Evolutionary conservation across 2,888 invertebrate genomes (phyloP).

Genomic region (Apodemia duryi): DNA sequence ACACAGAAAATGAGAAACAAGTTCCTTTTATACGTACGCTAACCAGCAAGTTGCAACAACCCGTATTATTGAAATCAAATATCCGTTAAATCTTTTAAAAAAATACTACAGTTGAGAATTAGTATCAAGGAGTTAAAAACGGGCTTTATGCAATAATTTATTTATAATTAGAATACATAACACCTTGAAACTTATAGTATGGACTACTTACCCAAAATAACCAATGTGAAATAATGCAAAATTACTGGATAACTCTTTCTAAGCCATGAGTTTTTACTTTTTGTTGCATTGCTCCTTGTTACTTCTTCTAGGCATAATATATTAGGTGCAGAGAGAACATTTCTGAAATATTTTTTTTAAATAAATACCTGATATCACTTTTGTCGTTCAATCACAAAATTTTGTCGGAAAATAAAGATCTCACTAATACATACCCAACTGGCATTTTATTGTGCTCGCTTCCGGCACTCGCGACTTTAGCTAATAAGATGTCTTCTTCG

Average conservation of each 20-base stretch:
- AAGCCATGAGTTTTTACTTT: slow-evolving; percentile 31
- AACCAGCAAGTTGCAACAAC: too few relatives aligned
- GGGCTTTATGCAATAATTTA: too few relatives aligned
- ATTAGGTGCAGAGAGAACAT: slow-evolving; percentile 26
- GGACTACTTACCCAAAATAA: slow-evolving; percentile 41
- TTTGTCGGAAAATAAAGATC: background rate
- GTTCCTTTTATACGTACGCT: too few relatives aligned
- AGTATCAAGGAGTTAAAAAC: too few relatives aligned
- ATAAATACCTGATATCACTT: background rate
- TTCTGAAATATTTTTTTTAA: slow-evolving; percentile 26
- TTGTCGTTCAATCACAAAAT: background rate
- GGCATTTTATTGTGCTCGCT: slow-evolving; percentile 31
- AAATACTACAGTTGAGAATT: too few relatives aligned
- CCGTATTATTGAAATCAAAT: too few relatives aligned
- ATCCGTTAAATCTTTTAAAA: too few relatives aligned
- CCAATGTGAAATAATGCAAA: slow-evolving; percentile 38
- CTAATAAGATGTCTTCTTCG: slow-evolving; percentile 55
- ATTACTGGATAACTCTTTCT: slow-evolving; percentile 26
- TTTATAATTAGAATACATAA: too few relatives aligned
- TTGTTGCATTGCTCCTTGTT: slow-evolving; percentile 28
- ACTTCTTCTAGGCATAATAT: slow-evolving; percentile 27
- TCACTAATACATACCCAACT: background rate
- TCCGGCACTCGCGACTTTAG: slow-evolving; percentile 37
- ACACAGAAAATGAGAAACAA: too few relatives aligned
- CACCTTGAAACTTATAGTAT: too few relatives aligned